phyloP scores from a whole-genome alignment of 2,113 vertebrate genomes.

The Donacobius atricapilla region DNA sequence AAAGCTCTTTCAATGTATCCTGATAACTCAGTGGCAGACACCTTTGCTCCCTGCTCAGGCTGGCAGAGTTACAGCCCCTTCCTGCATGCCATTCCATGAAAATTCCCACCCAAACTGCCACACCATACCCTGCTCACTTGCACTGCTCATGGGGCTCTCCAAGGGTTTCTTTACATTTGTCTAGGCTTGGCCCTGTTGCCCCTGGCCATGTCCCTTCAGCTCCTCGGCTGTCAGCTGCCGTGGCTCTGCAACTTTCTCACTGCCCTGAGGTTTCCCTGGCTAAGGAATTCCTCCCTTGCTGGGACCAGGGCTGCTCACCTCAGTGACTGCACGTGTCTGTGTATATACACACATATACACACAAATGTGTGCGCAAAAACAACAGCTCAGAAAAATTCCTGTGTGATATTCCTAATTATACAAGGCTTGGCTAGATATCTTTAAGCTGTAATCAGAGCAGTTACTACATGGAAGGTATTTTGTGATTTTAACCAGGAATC shows the following conservation, averaged over 20 bases:
- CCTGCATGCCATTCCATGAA: not conserved
- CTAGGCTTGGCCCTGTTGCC: not conserved
- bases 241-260: not conserved
- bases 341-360: accelerated
- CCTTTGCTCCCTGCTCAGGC: not conserved
- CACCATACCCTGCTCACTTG: not conserved
- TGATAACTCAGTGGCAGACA: not conserved
- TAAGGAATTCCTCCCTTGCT: not conserved
- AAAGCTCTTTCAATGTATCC: not conserved
- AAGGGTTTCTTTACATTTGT: accelerated
- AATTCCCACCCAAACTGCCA: not conserved
- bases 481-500: not conserved
- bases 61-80: not conserved
- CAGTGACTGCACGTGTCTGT: not conserved
- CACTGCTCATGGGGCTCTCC: not conserved
- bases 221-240: not conserved
- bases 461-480: not conserved
- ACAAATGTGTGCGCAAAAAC: not conserved
- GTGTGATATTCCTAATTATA: not conserved
- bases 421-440: not conserved
- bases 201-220: not conserved
- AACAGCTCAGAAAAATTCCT: not conserved
- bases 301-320: not conserved
- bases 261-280: not conserved
- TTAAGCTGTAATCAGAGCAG: not conserved